Base-by-base conservation (phyloP, 2,113 vertebrate species). In the Bambusicola thoracicus region DNA sequence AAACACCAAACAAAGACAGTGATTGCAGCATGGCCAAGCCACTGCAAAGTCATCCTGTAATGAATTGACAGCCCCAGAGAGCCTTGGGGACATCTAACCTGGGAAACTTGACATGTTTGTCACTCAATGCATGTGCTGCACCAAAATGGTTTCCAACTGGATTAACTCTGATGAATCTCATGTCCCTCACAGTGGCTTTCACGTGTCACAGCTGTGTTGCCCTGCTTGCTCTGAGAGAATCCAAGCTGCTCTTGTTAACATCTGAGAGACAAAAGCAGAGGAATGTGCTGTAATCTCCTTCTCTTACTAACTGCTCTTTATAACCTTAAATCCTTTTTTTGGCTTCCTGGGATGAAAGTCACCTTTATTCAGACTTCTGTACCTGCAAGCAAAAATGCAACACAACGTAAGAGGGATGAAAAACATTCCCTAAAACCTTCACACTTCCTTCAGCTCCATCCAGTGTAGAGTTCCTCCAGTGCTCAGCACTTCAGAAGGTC, bases 311-410 rank as follows among this genome's bases (percentile, higher is more conserved):
- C 27, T 76, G 12, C 6, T 58, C 2, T n/a, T 81, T 73, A 59
- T 87, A 85, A 8, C 18, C 22, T 46, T 51, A 38, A 76, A 68
- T 56, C 25, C 18, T 86, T 77, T 27, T 17, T 46, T 75, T 1
- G 0, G 9, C 51, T 81, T 77, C 53, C 76, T 49, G 75, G 48
- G 68, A 46, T 38, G 16, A 8, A 56, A 81, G 17, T 68, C 0
- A 0, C 12, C 3, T n/a, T 73, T 2, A 0, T 58, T 82, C 13
- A 13, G 0, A 5, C 6, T 85, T 63, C 51, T 0, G 1, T 29
- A 36, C 55, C 4, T 1, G 49, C 44, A 66, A 66, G 69, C 0
- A 2, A 61, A 73, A 49, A 74, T 63, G 34, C 29, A 29, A 8
- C 25, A 22, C 0, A 0, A 8, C 36, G 11, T 19, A 55, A 56